Evolutionary conservation across 2,888 invertebrate genomes (phyloP), one percentile per base, ranked within the genome.

Genomic region (Copidosoma aretas): DNA sequence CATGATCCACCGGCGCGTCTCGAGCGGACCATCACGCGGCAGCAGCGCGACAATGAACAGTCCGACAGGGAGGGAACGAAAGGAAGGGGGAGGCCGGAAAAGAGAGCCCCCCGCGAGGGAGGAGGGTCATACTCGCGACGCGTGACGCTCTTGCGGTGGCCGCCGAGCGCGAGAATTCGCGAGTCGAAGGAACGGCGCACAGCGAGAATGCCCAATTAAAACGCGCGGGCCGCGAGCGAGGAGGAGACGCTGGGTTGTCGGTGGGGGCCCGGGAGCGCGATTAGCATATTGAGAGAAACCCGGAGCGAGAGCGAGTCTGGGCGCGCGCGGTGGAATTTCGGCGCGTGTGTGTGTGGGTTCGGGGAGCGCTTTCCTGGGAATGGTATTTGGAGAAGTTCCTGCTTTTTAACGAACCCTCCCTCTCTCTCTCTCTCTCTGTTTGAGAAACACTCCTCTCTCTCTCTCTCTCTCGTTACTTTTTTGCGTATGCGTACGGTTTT

Each of bases 181-280:
- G 43, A 46, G 17, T 46, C 8, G 43, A 3, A 14, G 43, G 43
- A 12, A 46, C 8, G 12, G 43, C 53, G 68, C 60, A 62, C 62
- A 66, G 63, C 62, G 66, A 66, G 63, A 69, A 67, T 69, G 65
- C 67, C 71, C 71, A 71, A 71, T 71, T 71, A 71, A 71, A 71
- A 71, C 58, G 58, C 64, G n/a, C n/a, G n/a, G 67, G 59, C 43
- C 71, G 67, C 69, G 60, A 49, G 56, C 60, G 64, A 62, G 12
- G 17, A 41, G n/a, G 58, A 39, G 66, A 66, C 61, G 68, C 64
- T 71, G n/a, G n/a, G n/a, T n/a, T n/a, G 71, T 71, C 66, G 64
- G 56, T 60, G 43, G 51, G 25, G 4, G 4, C 32, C 4, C 32
- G 32, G 8, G 62, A 60, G 41, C 56, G 63, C 69, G 69, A 71